Evolutionary conservation across 2,888 invertebrate genomes (phyloP), one percentile per base, ranked within the genome.

Genomic region (Argyresthia goedartella): DNA sequence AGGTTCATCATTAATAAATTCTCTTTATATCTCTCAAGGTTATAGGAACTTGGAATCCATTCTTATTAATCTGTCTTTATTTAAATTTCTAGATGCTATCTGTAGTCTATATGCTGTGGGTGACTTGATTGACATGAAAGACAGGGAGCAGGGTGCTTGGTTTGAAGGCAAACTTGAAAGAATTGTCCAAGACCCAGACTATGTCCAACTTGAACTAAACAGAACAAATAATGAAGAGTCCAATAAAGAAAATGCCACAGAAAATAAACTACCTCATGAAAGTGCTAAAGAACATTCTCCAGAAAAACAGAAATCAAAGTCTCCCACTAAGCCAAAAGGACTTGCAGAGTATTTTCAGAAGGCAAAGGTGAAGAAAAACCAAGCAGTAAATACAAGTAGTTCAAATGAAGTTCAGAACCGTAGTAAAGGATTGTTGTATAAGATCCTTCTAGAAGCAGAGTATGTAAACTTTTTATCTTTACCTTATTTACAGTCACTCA

Each of bases 91-190:
- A 73, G 87, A 88, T 69, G 73, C 78, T 1, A 69, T 69, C 46
- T 89, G 89, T 63, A 64, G 67, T 50, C 78, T 87, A 58, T 91
- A 89, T 61, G 72, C 76, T 61, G 60, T 88, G 51, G 92, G 91
- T 16, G 93, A 94, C 69, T 70, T 90, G 0, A 77, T 95, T 53
- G 94, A 95, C 71, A 88, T 89, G 50, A 80, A 87, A 53, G 89
- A 92, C 61, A 65, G 69, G n/a, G 81, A 85, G 50, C 79, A 87
- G 62, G 93, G 93, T 8, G 90, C 91, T 8, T 95, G 94, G 94
- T 90, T 90, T 71, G 94, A 94, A 76, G 93, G 90, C 0, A 88
- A 85, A 64, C 86, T 92, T 56, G 59, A 80, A 1, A 81, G 85
- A 59, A 90, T 91, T 58, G 82, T 88, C 0, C 65, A 69, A 35